Evolutionary conservation across 2,113 vertebrate genomes (phyloP), one percentile per base, ranked within the genome.

Genomic region (Dasyurus viverrinus): DNA sequence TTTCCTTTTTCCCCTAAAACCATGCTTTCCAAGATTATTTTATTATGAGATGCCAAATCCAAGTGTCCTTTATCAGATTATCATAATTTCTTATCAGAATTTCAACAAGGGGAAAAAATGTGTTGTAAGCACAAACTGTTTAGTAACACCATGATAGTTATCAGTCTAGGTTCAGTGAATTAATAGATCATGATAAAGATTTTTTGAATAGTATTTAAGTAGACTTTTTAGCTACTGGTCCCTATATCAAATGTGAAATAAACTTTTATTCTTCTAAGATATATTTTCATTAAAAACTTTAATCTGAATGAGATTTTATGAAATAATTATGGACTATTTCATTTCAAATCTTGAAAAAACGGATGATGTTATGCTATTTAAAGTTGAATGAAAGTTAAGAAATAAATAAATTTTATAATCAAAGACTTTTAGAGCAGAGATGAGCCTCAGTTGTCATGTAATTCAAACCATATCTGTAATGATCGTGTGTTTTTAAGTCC

Each of bases 21-120:
- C 3, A 0, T 53, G 12, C 36, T 93, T 84, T 95, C 0, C n/a
- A 94, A 92, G 91, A 22, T 50, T 36, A 93, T 93, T 92, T 0
- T 89, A 68, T 52, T 92, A 1, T 6, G 91, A 0, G 0, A 50
- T 2, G 22, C 0, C 47, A 54, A 96, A 93, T 90, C 8, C 1
- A 96, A 95, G 89, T 0, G 0, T 95, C 92, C n/a, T 24, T 42
- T 94, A 93, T 97, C 47, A 96, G 93, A 52, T 54, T 95, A 89
- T 94, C 76, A 55, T 9, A 26, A 2, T 11, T 16, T 7, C 10
- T 0, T 95, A 7, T 92, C 5, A 93, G 26, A 89, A 94, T 54
- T 19, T 90, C 42, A 94, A 52, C 30, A 22, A 36, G 30, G 30
- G 4, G 12, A 95, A 95, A 46, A 0, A 0, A 23, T 94, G n/a